Percentiles rank a stretch among this genome's conserved stretches.
Evolutionary conservation across 1,140 invertebrate species (phyloP).

Genomic region (Megalonaias nervosa): DNA sequence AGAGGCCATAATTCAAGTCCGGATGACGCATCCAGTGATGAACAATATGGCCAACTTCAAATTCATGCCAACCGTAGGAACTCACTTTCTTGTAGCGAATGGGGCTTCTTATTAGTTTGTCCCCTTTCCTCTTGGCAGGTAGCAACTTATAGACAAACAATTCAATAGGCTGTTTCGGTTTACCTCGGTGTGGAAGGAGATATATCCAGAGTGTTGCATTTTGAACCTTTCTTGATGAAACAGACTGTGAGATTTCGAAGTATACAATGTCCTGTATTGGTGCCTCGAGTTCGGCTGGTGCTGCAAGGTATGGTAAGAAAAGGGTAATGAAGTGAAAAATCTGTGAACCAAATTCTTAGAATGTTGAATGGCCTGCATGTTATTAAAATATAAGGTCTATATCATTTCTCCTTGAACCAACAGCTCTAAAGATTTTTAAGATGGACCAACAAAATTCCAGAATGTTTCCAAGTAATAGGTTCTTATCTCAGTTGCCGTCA

Average conservation of each 20-base stretch:
- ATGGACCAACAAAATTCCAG: too few relatives aligned
- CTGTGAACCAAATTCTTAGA: too few relatives aligned
- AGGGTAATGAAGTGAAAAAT: too few relatives aligned
- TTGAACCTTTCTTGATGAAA: slow-evolving; percentile 24
- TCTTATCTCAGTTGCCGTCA: too few relatives aligned
- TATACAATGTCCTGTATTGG: slow-evolving; percentile 8
- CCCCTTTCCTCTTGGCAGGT: slow-evolving; percentile 17
- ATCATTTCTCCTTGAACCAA: too few relatives aligned
- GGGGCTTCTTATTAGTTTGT: slow-evolving; percentile 13
- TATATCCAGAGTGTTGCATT: slow-evolving; percentile 32
- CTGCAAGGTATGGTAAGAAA: slow-evolving; percentile 11
- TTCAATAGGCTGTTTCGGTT: slow-evolving; percentile 5
- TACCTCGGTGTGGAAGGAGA: slow-evolving; percentile 1
- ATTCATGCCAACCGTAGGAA: slow-evolving; percentile 81
- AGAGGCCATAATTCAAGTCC: slow-evolving; percentile 65
- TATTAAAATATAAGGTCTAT: too few relatives aligned
- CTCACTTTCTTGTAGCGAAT: slow-evolving; percentile 24
- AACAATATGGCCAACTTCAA: slow-evolving; percentile 84
- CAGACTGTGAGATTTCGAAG: slow-evolving; percentile 28
- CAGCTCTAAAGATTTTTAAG: too few relatives aligned
- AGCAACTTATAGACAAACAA: slow-evolving; percentile 16
- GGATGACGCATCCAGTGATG: slow-evolving; percentile 70
- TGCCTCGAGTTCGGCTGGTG: slow-evolving; percentile 9
- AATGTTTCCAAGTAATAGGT: too few relatives aligned
- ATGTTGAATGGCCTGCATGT: too few relatives aligned